Conservation (phyloP, 2,888 invertebrate genomes). For the Pristionchus fissidentatus region DNA sequence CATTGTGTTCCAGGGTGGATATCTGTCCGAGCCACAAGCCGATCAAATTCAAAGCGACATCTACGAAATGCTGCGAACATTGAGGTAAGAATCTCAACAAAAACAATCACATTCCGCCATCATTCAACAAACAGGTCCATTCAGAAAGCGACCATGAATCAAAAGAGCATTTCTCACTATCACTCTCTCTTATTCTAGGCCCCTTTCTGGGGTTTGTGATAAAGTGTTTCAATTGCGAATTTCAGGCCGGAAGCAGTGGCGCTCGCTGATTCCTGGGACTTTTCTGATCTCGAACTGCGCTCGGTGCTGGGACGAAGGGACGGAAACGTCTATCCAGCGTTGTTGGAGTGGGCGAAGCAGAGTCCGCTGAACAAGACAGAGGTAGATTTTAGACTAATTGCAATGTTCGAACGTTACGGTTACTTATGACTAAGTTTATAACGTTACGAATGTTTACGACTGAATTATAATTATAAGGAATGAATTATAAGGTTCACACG, state of each 20-base stretch:
- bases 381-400: constrained; percentile 60
- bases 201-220: no score
- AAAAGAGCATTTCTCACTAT: no score
- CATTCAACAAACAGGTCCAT: no score
- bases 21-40: constrained; percentile 63
- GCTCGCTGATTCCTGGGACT: constrained; percentile 91
- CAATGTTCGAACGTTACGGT: no score
- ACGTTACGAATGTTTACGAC: no score
- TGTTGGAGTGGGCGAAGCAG: constrained; percentile 77
- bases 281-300: constrained; percentile 76
- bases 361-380: constrained; percentile 77
- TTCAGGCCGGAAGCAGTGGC: constrained; percentile 86
- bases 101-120: no score
- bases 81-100: no score
- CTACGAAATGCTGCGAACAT: constrained; percentile 39
- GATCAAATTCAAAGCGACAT: constrained; percentile 52
- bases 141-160: no score
- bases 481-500: no score
- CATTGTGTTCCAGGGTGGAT: constrained; percentile 61
- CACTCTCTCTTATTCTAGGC: no score
- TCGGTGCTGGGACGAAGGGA: constrained; percentile 76
- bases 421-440: background rate
- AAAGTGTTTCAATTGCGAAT: background rate
- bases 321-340: constrained; percentile 77
- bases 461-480: background rate